Percentiles rank a stretch among this genome's conserved stretches.
Evolutionary conservation across 2,113 vertebrate genomes (phyloP).

Genomic region (Eptesicus fuscus): DNA sequence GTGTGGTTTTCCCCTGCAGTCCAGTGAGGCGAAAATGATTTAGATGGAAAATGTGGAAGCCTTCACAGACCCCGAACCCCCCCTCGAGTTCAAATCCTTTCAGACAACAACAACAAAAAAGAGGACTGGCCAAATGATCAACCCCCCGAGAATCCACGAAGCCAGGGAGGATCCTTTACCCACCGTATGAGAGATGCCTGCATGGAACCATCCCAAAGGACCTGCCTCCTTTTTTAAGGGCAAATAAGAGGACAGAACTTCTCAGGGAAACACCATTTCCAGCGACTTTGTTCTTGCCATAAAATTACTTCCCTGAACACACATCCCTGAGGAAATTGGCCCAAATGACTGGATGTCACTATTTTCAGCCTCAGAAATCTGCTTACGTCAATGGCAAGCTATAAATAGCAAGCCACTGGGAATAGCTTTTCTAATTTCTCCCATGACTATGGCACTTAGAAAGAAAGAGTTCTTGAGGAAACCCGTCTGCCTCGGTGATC

Average conservation of each 20-base stretch:
- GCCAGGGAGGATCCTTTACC: not conserved
- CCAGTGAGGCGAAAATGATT: not conserved
- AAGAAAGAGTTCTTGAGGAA: not conserved
- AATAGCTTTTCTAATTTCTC: not conserved
- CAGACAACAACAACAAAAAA: not conserved
- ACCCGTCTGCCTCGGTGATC: not conserved
- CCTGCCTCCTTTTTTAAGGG: conserved; percentile 6
- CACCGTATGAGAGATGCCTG: not conserved
- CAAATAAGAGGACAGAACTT: not conserved
- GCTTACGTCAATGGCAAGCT: conserved; percentile 36
- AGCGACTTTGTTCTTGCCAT: conserved; percentile 15
- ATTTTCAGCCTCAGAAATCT: conserved; percentile 55
- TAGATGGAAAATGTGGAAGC: not conserved
- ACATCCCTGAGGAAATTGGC: conserved; percentile 44
- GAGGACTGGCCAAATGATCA: not conserved
- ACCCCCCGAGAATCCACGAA: not conserved
- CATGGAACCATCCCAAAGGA: not conserved
- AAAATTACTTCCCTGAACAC: conserved; percentile 47
- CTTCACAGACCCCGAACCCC: not conserved
- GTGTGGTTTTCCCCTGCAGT: not conserved
- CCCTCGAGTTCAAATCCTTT: not conserved
- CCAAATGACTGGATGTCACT: conserved; percentile 48
- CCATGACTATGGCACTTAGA: not conserved
- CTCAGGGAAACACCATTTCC: conserved; percentile 38
- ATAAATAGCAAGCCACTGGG: conserved; percentile 25